These are phyloP conservation scores for Caenorhabditis japonica DNA, from an alignment of 2,888 invertebrate species.

Conservation along the genomic window DNA sequence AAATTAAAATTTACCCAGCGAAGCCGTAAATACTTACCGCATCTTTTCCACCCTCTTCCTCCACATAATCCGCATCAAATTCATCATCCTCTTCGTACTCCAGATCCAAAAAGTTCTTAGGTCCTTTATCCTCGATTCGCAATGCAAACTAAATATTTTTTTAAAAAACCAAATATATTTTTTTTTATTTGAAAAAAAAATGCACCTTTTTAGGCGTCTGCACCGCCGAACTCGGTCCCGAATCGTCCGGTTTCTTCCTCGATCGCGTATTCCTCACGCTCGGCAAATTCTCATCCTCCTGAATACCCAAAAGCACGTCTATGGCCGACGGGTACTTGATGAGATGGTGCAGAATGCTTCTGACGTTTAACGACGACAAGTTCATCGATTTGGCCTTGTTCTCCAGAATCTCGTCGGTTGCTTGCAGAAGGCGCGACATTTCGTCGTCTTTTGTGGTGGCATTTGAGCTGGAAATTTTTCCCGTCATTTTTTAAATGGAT, in stretches of 20 bases:
- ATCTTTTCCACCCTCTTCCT: not conserved
- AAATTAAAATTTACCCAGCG: too few relatives aligned
- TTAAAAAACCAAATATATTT: not conserved
- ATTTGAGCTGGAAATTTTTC: conserved; percentile 7
- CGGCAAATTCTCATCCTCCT: conserved; percentile 21
- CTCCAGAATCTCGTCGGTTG: conserved; percentile 32
- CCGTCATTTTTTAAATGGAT: not conserved
- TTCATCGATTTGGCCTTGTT: conserved; percentile 49
- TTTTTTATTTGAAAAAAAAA: too few relatives aligned
- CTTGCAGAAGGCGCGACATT: conserved; percentile 13
- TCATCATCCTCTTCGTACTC: conserved; percentile 52
- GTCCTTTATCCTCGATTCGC: conserved; percentile 27
- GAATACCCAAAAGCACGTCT: conserved; percentile 32
- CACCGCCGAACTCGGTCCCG: not conserved
- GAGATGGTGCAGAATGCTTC: conserved; percentile 47
- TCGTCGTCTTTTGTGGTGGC: conserved; percentile 16
- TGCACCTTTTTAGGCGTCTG: conserved; percentile 25
- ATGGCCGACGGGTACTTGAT: conserved; percentile 44
- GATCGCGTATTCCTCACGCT: conserved; percentile 33
- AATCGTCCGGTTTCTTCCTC: conserved; percentile 14
- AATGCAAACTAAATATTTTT: conserved; percentile 11
- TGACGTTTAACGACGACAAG: conserved; percentile 42
- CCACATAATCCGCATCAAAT: conserved; percentile 42
- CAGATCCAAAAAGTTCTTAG: conserved; percentile 38
- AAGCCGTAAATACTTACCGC: not conserved